Evolutionary conservation across 2,888 invertebrate genomes (phyloP), one percentile per base, ranked within the genome.

Genomic region (Catocala sponsa): DNA sequence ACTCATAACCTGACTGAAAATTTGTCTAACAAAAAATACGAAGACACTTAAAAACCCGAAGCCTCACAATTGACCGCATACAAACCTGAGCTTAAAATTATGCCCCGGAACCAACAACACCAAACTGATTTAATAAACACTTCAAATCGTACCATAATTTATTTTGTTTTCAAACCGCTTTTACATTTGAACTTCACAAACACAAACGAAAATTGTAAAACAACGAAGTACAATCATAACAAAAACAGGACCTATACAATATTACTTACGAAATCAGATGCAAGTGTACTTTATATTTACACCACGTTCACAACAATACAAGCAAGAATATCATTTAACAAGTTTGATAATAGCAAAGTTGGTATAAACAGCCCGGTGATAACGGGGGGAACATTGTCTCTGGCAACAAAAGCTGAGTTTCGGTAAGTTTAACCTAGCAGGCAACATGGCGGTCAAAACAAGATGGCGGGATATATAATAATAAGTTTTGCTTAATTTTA

Each of bases 301-400:
- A 52, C 38, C 57, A 15, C 13, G 42, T 41, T n/a, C 38, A 58
- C 64, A 63, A 66, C 49, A 61, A 55, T 48, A 56, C 13, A 13
- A 56, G 2, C 41, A 66, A 73, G 76, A 70, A 72, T 65, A 71
- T 71, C 67, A 74, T 67, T 72, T 71, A 54, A 55, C 66, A 74
- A 78, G 64, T 74, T 43, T 74, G 68, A 74, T 75, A 77, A 78
- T 65, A 66, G 67, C 51, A 7, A 75, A 74, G 69, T 74, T 72
- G 59, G 64, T 64, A 71, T 74, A 72, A 74, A 78, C 76, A 76
- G 64, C 63, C 41, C 13, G n/a, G 56, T 65, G 78, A 76, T 78
- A 74, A 76, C 50, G 41, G 6, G 54, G 41, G 6, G 54, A 56
- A 68, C 79, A 78, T 69, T 78, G 66, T 68, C 58, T 70, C 50